Percentiles rank a stretch among this genome's conserved stretches.
phyloP scores from a whole-genome alignment of 2,113 vertebrate species.

The Benitochromis conjunctus region DNA sequence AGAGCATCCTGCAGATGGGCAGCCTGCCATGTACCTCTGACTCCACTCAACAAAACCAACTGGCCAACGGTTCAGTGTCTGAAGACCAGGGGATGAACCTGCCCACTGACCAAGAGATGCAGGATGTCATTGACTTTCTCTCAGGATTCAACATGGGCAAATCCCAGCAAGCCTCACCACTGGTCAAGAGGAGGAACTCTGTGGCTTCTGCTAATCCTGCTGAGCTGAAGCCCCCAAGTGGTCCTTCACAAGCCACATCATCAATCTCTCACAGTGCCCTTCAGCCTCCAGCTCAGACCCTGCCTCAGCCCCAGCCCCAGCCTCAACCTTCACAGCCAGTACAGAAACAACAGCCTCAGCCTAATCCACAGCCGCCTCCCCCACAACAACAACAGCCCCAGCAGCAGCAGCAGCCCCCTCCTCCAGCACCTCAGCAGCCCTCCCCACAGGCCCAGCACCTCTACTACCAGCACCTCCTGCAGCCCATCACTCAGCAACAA shows the following conservation, averaged over 20 bases:
- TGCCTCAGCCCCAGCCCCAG: constrained; percentile 56
- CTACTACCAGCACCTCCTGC: constrained; percentile 91
- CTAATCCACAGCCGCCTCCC: constrained; percentile 74
- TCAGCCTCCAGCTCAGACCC: constrained; percentile 76
- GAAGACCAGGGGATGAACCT: constrained; percentile 97
- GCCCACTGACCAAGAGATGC: constrained; percentile 98
- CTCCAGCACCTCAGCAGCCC: constrained; percentile 71
- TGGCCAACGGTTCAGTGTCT: constrained; percentile 81
- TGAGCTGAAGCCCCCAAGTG: constrained; percentile 83
- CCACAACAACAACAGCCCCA: constrained; percentile 61
- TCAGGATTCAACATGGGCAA: constrained; percentile 99
- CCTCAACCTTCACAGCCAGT: constrained; percentile 43
- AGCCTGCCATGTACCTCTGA: constrained; percentile 78
- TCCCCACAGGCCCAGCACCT: constrained; percentile 81
- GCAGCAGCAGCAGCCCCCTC: constrained; percentile 59
- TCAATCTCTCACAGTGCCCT: constrained; percentile 77
- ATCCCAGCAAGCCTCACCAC: constrained; percentile 92
- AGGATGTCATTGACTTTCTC: constrained; percentile 98
- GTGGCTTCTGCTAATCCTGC: constrained; percentile 81
- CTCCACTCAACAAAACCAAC: constrained; percentile 58
- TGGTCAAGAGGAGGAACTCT: constrained; percentile 91
- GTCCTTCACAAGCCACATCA: constrained; percentile 75
- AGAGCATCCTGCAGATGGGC: constrained; percentile 84
- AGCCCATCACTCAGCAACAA: constrained; percentile 82
- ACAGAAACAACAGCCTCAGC: constrained; percentile 38